These are phyloP conservation scores for Anolis apletophallus DNA, from an alignment of 2,797 vertebrate species.

Conservation along the genomic window DNA sequence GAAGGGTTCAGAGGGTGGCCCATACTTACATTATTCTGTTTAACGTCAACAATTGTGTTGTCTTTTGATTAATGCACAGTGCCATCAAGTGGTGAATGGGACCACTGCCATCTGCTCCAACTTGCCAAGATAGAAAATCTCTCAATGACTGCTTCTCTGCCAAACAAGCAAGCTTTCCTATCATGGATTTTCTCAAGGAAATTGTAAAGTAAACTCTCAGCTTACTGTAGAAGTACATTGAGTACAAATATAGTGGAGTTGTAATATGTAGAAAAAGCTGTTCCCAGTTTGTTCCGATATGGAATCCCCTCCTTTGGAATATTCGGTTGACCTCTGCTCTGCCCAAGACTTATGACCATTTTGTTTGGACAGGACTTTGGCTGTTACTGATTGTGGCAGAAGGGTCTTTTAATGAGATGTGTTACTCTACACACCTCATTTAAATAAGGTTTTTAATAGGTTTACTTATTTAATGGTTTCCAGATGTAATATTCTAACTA, in stretches of 20 bases:
- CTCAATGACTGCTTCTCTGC: not conserved
- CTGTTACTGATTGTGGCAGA: no score
- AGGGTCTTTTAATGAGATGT: no score
- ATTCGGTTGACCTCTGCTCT: no score
- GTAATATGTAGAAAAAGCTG: not conserved
- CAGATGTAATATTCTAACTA: no score
- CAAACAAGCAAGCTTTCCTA: not conserved
- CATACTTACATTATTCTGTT: not conserved
- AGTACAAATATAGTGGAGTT: not conserved
- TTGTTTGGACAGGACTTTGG: no score
- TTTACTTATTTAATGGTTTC: no score
- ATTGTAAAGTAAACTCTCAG: not conserved
- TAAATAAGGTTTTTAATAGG: no score
- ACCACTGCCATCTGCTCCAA: not conserved
- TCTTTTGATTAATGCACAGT: slow-evolving; percentile 18
- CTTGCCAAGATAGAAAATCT: not conserved
- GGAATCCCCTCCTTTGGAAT: no score
- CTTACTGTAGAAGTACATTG: not conserved
- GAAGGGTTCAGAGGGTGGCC: not conserved
- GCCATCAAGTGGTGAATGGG: slow-evolving; percentile 23
- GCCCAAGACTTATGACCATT: no score
- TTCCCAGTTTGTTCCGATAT: no score
- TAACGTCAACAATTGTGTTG: not conserved
- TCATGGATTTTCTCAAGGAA: not conserved
- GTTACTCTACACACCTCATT: no score